These are phyloP conservation scores for Corythoichthys intestinalis DNA, from an alignment of 2,113 vertebrate species.

Conservation along the genomic window DNA sequence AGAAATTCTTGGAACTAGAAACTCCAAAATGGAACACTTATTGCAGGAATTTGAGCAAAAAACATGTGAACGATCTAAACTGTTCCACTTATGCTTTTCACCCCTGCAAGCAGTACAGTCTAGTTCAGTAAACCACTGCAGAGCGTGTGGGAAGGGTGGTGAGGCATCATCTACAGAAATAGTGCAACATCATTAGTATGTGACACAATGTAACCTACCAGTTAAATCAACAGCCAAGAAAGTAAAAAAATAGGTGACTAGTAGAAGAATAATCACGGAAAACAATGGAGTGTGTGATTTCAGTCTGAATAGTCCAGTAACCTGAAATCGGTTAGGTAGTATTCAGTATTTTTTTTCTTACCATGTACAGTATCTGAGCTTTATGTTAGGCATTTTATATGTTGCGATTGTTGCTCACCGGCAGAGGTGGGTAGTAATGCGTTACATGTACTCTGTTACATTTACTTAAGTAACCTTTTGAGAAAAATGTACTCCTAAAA, in stretches of 20 bases:
- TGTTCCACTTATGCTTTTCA: neutral
- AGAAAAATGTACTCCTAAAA: too few species aligned
- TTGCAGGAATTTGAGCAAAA: conserved; percentile 8
- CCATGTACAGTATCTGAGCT: too few species aligned
- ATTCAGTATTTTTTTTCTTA: too few species aligned
- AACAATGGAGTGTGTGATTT: too few species aligned
- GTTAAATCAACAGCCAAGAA: neutral
- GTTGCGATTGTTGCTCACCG: too few species aligned
- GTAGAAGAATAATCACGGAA: neutral
- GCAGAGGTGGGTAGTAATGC: too few species aligned
- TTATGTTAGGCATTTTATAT: too few species aligned
- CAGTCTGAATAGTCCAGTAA: too few species aligned
- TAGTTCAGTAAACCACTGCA: neutral
- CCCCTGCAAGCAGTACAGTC: neutral
- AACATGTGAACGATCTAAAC: conserved; percentile 1
- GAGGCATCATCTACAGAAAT: neutral
- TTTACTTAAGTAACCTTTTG: too few species aligned
- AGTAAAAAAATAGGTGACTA: neutral
- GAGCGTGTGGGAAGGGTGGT: neutral
- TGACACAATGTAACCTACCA: neutral
- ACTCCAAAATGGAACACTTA: conserved; percentile 7
- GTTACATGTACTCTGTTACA: too few species aligned
- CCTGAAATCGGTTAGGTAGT: too few species aligned
- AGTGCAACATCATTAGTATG: neutral
- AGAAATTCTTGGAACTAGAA: conserved; percentile 6